These are phyloP conservation scores for Drosophila sp. DNA, from an alignment of 1,140 invertebrate species.

Conservation along the genomic window DNA sequence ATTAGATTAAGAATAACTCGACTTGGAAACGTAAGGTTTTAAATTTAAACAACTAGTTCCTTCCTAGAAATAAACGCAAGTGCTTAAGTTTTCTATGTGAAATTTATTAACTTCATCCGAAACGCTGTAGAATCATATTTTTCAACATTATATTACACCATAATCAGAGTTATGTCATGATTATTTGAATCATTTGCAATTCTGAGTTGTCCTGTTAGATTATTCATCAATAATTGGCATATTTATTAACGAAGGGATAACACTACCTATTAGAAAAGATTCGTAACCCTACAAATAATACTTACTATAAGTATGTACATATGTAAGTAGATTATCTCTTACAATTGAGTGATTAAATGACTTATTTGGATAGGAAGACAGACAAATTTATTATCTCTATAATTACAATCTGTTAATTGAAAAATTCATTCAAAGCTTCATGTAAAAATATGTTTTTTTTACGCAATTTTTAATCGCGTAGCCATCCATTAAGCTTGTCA, in stretches of 20 bases:
- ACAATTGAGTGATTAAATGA: neutral
- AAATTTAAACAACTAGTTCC: neutral
- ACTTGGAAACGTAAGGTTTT: neutral
- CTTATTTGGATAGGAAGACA: neutral
- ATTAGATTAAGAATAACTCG: neutral
- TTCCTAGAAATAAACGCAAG: neutral
- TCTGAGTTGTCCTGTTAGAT: no score
- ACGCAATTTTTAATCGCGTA: neutral
- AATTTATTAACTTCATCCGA: no score
- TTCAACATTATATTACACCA: no score
- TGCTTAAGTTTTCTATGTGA: neutral
- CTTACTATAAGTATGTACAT: neutral
- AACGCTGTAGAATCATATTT: no score
- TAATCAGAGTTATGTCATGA: no score
- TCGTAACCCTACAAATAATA: no score
- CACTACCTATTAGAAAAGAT: no score
- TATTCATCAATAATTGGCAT: no score
- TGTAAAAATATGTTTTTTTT: neutral
- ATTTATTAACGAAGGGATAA: no score
- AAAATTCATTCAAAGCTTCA: conserved; percentile 6
- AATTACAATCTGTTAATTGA: neutral
- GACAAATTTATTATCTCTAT: neutral
- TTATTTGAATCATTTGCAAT: no score
- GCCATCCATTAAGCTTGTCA: neutral
- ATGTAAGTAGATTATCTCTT: neutral